Percentiles rank a stretch among this genome's conserved stretches.
Evolutionary conservation across 2,888 invertebrate species (phyloP).

Genomic region (Herminia tarsipennalis): DNA sequence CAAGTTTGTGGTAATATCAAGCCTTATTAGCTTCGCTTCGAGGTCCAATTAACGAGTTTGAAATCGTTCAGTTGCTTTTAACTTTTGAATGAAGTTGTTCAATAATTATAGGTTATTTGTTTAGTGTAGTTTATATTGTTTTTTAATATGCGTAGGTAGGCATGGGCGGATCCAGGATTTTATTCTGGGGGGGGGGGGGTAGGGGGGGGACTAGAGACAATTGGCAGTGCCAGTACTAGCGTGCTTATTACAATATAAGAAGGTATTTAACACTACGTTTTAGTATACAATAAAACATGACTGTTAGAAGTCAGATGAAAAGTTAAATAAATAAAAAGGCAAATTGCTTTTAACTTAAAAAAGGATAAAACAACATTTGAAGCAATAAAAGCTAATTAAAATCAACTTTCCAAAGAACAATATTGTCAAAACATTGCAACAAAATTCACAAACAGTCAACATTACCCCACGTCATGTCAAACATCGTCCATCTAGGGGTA

Average conservation of each 20-base stretch:
- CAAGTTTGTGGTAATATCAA: conserved; percentile 39
- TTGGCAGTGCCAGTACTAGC: too few relatives aligned
- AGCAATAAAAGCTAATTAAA: conserved; percentile 7
- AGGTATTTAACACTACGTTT: too few relatives aligned
- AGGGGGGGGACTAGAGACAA: too few relatives aligned
- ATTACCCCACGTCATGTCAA: conserved; percentile 21
- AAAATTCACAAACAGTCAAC: conserved; percentile 3
- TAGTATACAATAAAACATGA: too few relatives aligned
- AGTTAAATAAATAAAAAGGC: too few relatives aligned
- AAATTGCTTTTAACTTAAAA: too few relatives aligned
- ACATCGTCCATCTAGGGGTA: conserved; percentile 26
- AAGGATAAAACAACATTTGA: not conserved
- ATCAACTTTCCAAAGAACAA: not conserved
- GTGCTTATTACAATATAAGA: too few relatives aligned
- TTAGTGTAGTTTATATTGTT: too few relatives aligned
- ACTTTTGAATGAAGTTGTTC: conserved; percentile 3
- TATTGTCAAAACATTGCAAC: conserved; percentile 6
- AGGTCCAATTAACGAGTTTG: conserved; percentile 31
- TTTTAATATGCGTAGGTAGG: too few relatives aligned
- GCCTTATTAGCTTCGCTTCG: conserved; percentile 34
- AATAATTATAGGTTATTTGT: conserved; percentile 3
- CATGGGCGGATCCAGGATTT: too few relatives aligned
- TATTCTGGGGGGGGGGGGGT: too few relatives aligned
- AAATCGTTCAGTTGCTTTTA: conserved; percentile 31
- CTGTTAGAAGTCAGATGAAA: too few relatives aligned